A percentile compares a stretch with the other conserved stretches of the same genome.
These are phyloP conservation scores for Pelvicachromis taeniatus DNA, from an alignment of 2,113 vertebrate species.

Conservation along the genomic window DNA sequence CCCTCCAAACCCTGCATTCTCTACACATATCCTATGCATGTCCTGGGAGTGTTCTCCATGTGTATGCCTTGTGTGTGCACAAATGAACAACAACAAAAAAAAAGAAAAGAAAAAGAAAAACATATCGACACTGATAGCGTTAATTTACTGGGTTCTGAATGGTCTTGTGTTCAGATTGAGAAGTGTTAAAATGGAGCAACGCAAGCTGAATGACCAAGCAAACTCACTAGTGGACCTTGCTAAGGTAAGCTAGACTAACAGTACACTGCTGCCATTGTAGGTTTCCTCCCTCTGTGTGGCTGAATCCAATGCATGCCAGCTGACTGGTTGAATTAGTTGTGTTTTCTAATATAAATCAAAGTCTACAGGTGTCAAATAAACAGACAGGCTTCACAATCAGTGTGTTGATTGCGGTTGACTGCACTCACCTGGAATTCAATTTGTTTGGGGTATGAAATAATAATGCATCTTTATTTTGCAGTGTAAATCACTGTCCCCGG, in stretches of 20 bases:
- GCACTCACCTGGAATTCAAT: constrained; percentile 1
- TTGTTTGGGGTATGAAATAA: constrained; percentile 17
- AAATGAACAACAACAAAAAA: background rate
- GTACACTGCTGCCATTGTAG: constrained; percentile 48
- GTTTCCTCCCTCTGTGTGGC: constrained; percentile 38
- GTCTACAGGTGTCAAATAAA: constrained; percentile 85
- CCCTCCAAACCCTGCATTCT: constrained; percentile 66
- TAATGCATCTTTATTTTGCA: constrained; percentile 17
- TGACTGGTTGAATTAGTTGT: constrained; percentile 23
- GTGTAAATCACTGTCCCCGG: background rate
- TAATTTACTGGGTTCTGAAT: constrained; percentile 77
- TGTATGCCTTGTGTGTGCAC: constrained; percentile 84
- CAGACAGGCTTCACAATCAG: constrained; percentile 60
- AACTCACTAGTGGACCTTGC: constrained; percentile 99
- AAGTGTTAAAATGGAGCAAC: constrained; percentile 99
- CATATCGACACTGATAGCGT: constrained; percentile 29
- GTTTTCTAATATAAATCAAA: constrained; percentile 57
- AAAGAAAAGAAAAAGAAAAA: background rate
- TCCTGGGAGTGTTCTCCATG: constrained; percentile 76
- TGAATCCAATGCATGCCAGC: constrained; percentile 41
- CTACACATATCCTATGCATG: constrained; percentile 75
- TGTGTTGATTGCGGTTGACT: constrained; percentile 28
- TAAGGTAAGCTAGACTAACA: constrained; percentile 84
- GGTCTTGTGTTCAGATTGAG: constrained; percentile 93
- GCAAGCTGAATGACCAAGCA: constrained; percentile 98